Base-by-base conservation (phyloP, 2,797 vertebrate genomes). In the Acanthornis magna region DNA sequence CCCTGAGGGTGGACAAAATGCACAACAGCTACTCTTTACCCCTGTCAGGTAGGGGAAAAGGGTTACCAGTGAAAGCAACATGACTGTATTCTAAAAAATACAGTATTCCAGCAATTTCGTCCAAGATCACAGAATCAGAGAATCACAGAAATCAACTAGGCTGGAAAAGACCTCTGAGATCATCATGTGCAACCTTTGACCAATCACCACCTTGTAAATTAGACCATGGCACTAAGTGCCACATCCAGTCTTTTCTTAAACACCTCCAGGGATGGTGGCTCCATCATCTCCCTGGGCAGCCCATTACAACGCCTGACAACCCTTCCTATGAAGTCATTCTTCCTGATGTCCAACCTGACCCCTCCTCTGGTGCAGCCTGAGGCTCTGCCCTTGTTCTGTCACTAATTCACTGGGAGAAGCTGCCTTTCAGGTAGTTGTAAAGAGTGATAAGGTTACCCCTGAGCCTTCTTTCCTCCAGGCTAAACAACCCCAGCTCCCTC, bases 1-100 rank as follows among this genome's bases (percentile, higher is more conserved):
- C 38, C 6, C 13, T 50, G 20, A 60, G 32, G n/a, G 20, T 0
- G 0, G 38, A 45, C 38, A 36, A 51, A 61, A n/a, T 11, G 2
- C 53, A 38, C 61, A 60, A 53, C 61, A 67, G 51, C 38, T 57
- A 26, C 40, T 43, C 45, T 11, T 43, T 25, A 9, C 14, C 26
- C 25, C 47, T 43, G 27, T 25, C 7, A 6, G 42, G 47, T 7
- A 63, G 29, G 16, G 36, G 29, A 65, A 62, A 51, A 53, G 21
- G 9, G 10, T 34, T 61, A 34, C 32, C 42, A 50, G 36, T 20
- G 40, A 86, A 65, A 84, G 61, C 42, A 73, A 42, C 22, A 61
- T 7, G 32, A 40, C 10, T 43, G 32, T 36, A 51, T 61, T 88
- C 40, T 42, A 58, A 32, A 21, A 55, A 54, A 54, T 25, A 50